These are phyloP conservation scores for Actenoides hombroni DNA, from an alignment of 2,113 vertebrate species.

Conservation along the genomic window DNA sequence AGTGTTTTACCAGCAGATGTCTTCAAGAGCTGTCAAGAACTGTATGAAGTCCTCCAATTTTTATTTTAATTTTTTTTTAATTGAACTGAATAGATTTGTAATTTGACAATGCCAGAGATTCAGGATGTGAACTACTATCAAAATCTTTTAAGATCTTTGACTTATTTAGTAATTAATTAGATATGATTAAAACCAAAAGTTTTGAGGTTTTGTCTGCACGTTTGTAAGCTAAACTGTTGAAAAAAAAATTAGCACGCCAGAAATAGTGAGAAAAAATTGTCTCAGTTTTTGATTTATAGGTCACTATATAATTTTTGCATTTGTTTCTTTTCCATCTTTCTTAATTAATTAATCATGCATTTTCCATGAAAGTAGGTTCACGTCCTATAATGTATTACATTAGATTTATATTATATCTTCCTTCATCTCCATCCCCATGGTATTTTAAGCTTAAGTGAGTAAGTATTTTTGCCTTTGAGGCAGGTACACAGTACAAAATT, in stretches of 20 bases:
- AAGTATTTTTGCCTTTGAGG: not conserved
- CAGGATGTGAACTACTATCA: not conserved
- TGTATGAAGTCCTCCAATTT: not conserved
- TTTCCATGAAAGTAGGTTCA: not conserved
- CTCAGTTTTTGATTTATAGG: not conserved
- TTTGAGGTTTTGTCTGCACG: not conserved
- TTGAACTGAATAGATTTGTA: not conserved
- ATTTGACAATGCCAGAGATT: not conserved
- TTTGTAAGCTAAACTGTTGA: not conserved
- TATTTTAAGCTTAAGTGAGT: not conserved
- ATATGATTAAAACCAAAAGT: not conserved
- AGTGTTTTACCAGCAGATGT: not conserved
- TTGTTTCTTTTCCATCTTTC: not conserved
- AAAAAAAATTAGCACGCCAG: not conserved
- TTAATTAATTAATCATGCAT: not conserved
- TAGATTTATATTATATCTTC: not conserved
- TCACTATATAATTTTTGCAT: not conserved
- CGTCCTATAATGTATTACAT: not conserved
- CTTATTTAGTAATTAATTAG: not conserved
- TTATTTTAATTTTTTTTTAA: not conserved
- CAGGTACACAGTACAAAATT: not conserved
- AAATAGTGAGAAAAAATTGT: not conserved
- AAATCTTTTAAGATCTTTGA: not conserved
- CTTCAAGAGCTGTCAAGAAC: not conserved
- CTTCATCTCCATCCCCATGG: not conserved